phyloP scores from a whole-genome alignment of 1,140 invertebrate genomes.

The Maniola jurtina region DNA sequence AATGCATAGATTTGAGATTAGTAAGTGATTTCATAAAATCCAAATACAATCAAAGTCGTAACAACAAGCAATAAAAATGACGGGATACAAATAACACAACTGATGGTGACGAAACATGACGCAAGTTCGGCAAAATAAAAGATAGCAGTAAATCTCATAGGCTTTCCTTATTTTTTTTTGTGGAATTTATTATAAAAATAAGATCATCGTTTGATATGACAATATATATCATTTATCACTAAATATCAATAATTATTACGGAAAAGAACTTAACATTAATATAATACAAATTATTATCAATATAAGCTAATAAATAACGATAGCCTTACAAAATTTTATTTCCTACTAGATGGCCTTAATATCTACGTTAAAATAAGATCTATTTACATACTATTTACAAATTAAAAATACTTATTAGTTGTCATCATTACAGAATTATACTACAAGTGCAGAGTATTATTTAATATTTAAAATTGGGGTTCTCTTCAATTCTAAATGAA shows the following conservation, averaged over 20 bases:
- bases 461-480: background rate
- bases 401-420: too few relatives aligned
- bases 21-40: background rate
- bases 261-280: background rate
- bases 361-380: background rate
- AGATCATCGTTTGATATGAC: background rate
- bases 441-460: too few relatives aligned
- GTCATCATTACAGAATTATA: too few relatives aligned
- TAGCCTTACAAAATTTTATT: background rate
- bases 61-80: background rate
- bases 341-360: background rate
- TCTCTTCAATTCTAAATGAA: background rate
- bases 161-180: background rate
- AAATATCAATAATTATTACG: background rate
- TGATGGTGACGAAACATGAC: background rate
- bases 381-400: background rate
- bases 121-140: background rate
- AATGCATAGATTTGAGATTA: constrained; percentile 2
- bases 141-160: background rate
- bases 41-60: background rate
- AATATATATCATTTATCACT: background rate
- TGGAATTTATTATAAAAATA: background rate
- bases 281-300: background rate
- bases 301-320: background rate
- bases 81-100: background rate